Base-by-base conservation (phyloP, 1,140 invertebrate genomes). In the Drosophila orosa region DNA sequence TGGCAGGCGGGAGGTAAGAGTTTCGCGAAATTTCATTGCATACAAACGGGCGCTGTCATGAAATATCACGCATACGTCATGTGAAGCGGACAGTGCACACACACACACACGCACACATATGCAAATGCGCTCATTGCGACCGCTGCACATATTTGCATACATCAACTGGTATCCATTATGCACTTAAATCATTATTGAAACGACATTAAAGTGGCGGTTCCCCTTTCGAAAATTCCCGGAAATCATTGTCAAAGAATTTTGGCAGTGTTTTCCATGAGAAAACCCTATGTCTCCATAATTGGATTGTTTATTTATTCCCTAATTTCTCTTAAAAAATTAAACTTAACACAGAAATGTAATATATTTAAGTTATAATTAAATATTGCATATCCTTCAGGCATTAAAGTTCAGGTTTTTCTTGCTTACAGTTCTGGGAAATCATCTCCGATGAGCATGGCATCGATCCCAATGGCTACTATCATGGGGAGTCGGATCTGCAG, bases 371-470 rank as follows among this genome's bases (percentile, higher is more conserved):
- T n/a, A 13, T 0, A 1, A 15, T 37, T 0, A 17, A 3, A 19
- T 13, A 6, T 24, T 31, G 29, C n/a, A 40, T 40, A 12, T 19
- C 15, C 10, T n/a, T 3, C 47, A 19, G 3, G 6, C 3, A 19
- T 13, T 48, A 7, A 48, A 7, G 6, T 35, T 52, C 7, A 3
- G 15, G 10, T 29, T 31, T 50, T 19, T 5, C 29, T 33, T 4
- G 42, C 13, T 83, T 78, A 9, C 92, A 96, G 96, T 96, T 96
- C 92, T 96, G 96, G 96, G 96, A 96, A 93, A 95, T 98, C 33
- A 98, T 98, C 78, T 98, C 97, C 39, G 97, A 97, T 91, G 97
- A 98, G 92, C 97, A 98, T 91, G 97, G 97, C 59, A 97, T 98
- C 80, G 97, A 98, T 93, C 96, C 96, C 42, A 96, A 95, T 80